A percentile compares a stretch with the other conserved stretches of the same genome.
These are phyloP conservation scores for Dromococcyx pavoninus DNA, from an alignment of 2,797 vertebrate species.

Conservation along the genomic window DNA sequence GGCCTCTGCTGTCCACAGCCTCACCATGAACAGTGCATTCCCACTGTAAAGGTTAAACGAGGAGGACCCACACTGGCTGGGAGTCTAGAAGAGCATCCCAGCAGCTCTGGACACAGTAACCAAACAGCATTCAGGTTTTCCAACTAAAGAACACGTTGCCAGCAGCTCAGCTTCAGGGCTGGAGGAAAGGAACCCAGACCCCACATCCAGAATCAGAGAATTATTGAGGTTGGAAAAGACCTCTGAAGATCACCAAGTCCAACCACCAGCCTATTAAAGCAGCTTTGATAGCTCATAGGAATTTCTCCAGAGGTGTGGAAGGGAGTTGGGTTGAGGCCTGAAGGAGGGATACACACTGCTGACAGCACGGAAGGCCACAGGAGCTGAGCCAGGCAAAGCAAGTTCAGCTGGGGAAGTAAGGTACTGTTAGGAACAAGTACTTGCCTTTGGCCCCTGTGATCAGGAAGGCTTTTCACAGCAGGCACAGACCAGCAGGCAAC, in stretches of 20 bases:
- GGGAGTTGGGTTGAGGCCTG: neutral
- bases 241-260: no score
- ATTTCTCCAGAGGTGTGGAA: neutral
- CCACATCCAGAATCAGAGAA: no score
- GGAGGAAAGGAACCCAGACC: neutral
- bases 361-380: neutral
- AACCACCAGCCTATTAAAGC: no score
- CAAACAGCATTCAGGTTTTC: neutral
- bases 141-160: neutral
- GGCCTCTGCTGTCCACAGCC: neutral
- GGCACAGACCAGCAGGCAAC: neutral
- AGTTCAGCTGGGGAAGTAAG: neutral
- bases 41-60: neutral
- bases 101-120: neutral
- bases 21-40: accelerated
- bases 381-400: neutral
- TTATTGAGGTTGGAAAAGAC: no score
- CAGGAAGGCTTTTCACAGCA: neutral
- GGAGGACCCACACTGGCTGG: neutral
- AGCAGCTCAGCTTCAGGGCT: neutral
- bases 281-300: neutral
- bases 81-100: neutral
- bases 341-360: neutral
- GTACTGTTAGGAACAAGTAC: neutral
- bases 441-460: accelerated